Percentiles rank a stretch among this genome's conserved stretches.
These are phyloP conservation scores for Poecilus cupreus DNA, from an alignment of 2,888 invertebrate species.

Conservation along the genomic window DNA sequence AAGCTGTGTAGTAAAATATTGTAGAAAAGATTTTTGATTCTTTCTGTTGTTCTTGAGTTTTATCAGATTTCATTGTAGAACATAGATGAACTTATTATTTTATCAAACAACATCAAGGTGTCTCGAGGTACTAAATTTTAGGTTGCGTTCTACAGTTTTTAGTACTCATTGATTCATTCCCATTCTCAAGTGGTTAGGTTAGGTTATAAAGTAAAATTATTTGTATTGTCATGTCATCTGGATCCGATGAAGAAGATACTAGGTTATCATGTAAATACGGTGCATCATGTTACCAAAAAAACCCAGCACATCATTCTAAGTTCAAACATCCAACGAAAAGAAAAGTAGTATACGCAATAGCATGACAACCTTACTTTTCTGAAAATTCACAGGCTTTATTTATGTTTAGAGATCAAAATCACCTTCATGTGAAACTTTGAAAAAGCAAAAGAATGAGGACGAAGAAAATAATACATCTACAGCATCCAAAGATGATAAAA, in stretches of 20 bases:
- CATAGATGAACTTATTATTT: neutral
- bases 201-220: neutral
- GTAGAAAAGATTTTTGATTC: slow-evolving; percentile 77
- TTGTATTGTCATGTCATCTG: slow-evolving; percentile 6
- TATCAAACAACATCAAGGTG: neutral
- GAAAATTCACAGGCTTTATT: slow-evolving; percentile 57
- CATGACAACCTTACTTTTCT: too few relatives aligned
- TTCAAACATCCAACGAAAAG: slow-evolving; percentile 83
- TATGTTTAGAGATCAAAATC: slow-evolving; percentile 39
- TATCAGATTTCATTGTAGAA: slow-evolving; percentile 6
- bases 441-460: slow-evolving; percentile 56
- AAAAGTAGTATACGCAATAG: slow-evolving; percentile 47
- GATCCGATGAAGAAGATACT: slow-evolving; percentile 64
- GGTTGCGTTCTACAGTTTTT: slow-evolving; percentile 1
- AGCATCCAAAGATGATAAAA: slow-evolving; percentile 34
- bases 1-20: slow-evolving; percentile 84
- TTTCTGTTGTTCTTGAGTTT: slow-evolving; percentile 28
- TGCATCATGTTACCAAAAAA: slow-evolving; percentile 87
- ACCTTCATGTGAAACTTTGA: slow-evolving; percentile 58
- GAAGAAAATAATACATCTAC: neutral
- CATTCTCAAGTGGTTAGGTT: neutral
- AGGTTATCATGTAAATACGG: slow-evolving; percentile 85
- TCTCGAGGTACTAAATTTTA: neutral
- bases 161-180: neutral
- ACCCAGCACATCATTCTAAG: slow-evolving; percentile 81